Percentiles rank a stretch among this genome's conserved stretches.
Evolutionary conservation across 2,797 vertebrate genomes (phyloP).

Genomic region (Muraenolepis orangiensis): DNA sequence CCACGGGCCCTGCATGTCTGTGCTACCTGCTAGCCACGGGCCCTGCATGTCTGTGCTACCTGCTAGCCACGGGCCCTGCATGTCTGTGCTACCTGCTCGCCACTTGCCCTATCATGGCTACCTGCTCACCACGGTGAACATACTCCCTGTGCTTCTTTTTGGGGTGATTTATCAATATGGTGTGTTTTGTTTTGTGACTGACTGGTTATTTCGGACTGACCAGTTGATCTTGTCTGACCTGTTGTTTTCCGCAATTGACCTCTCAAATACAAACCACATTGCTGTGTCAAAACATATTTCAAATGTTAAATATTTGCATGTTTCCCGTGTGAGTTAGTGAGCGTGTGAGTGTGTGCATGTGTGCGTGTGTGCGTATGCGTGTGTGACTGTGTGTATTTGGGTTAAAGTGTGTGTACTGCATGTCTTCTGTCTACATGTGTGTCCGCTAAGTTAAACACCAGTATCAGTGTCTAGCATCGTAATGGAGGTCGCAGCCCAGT

Average conservation of each 20-base stretch:
- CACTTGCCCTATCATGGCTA: no score
- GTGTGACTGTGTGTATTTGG: neutral
- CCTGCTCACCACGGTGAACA: no score
- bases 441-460: neutral
- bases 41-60: no score
- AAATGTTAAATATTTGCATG: neutral
- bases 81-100: no score
- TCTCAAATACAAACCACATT: neutral
- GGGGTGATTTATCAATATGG: neutral
- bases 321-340: neutral
- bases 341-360: no score
- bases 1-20: no score
- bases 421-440: neutral
- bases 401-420: neutral
- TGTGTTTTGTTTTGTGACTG: neutral
- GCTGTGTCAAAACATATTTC: neutral
- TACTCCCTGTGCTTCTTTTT: no score
- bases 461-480: neutral
- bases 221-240: neutral
- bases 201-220: neutral
- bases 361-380: neutral
- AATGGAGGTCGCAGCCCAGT: neutral
- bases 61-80: no score
- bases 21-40: no score
- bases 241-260: neutral